Conservation (phyloP, 2,113 vertebrate genomes). For the Albula goreensis region DNA sequence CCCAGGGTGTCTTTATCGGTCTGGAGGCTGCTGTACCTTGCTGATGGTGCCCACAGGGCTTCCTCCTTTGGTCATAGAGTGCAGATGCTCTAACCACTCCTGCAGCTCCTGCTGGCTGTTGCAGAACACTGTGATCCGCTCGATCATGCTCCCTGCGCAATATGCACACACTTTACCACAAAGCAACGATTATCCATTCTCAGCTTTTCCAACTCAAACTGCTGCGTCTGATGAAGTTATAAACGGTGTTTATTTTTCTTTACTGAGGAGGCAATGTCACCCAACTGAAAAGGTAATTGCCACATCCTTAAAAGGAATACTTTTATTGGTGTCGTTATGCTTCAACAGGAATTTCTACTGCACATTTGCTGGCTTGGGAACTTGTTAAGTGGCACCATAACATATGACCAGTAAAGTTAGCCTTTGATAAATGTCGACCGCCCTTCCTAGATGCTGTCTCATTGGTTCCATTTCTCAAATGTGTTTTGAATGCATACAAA, state of each 20-base stretch:
- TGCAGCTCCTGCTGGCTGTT: slow-evolving; percentile 85
- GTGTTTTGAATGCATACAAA: not conserved
- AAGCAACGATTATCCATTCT: not conserved
- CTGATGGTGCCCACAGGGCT: slow-evolving; percentile 68
- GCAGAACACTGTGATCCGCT: slow-evolving; percentile 88
- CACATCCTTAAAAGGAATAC: not conserved
- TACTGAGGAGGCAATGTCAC: too few relatives aligned
- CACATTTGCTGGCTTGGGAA: not conserved
- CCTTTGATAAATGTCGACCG: not conserved
- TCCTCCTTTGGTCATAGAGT: slow-evolving; percentile 82
- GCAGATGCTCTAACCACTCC: slow-evolving; percentile 93
- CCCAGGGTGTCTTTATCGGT: not conserved
- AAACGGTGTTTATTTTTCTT: not conserved
- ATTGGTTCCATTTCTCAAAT: not conserved
- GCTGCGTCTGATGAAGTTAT: not conserved
- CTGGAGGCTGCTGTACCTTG: slow-evolving; percentile 9
- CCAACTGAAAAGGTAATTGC: too few relatives aligned
- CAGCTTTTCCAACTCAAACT: not conserved
- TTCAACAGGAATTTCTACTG: not conserved
- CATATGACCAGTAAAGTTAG: not conserved
- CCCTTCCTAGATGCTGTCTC: not conserved
- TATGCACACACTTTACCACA: not conserved
- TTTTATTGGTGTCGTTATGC: not conserved
- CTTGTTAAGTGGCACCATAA: not conserved
- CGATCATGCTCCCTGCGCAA: slow-evolving; percentile 82